These are phyloP conservation scores for Malurus leucopterus DNA, from an alignment of 2,797 vertebrate genomes.

Conservation along the genomic window DNA sequence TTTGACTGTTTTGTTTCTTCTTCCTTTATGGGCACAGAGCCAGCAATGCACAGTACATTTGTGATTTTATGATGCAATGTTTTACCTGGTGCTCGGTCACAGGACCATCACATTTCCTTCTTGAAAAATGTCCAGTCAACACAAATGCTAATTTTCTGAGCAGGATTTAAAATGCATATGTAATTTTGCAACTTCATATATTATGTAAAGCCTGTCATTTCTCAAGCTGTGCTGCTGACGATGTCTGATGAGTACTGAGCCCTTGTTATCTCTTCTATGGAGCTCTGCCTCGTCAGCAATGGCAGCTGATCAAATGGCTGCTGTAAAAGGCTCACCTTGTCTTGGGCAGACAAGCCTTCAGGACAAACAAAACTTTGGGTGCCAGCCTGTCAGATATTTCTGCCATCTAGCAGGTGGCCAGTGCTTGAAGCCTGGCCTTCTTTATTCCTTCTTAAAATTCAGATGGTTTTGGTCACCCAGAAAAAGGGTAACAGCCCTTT, in stretches of 20 bases:
- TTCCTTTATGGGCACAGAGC: neutral
- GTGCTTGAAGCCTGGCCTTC: neutral
- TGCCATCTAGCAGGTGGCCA: neutral
- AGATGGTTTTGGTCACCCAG: neutral
- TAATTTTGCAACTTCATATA: constrained; percentile 38
- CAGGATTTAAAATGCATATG: neutral
- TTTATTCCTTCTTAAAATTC: neutral
- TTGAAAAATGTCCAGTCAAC: constrained; percentile 39
- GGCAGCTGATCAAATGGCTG: neutral
- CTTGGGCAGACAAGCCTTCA: neutral
- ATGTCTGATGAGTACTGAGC: constrained; percentile 39
- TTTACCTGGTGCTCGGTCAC: constrained; percentile 1
- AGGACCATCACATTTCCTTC: neutral
- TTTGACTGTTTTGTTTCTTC: neutral
- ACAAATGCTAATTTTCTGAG: constrained; percentile 52
- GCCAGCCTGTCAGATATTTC: neutral
- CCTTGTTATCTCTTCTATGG: neutral
- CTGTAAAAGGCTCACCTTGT: neutral
- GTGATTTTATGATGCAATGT: neutral
- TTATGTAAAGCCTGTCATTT: constrained; percentile 53
- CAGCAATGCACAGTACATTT: neutral
- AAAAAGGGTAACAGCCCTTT: neutral
- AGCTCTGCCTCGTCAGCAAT: neutral
- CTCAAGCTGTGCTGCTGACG: constrained; percentile 31
- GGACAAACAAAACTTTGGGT: neutral